Evolutionary conservation across 2,797 vertebrate genomes (phyloP), one percentile per base, ranked within the genome.

Genomic region (Tadarida brasiliensis): DNA sequence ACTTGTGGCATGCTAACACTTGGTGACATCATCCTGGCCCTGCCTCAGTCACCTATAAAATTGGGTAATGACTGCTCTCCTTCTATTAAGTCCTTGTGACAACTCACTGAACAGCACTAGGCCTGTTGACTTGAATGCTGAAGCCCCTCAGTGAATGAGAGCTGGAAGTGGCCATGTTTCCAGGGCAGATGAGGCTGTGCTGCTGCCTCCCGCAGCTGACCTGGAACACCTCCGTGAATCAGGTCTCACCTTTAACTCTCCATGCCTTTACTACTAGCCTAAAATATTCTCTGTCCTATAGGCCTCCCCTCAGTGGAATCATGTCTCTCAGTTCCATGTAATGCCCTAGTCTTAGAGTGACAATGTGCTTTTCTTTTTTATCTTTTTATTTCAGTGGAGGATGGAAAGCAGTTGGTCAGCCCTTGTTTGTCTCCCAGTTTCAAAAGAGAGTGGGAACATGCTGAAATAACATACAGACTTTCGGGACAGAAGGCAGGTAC

Each of bases 401-500:
- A 98, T 98, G 98, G 98, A 89, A 98, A 98, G 67, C 99, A 99
- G 90, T 98, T 99, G 96, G 91, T 99, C 97, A 99, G 99, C 94
- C 99, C 99, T 51, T 99, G 99, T 97, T 97, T 99, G 81, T 97
- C 99, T 94, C 98, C 99, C 28, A 98, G 98, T 84, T 99, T 98
- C 97, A 98, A 97, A 30, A 99, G 99, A 3, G 98, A 98, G 8
- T 99, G 99, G 99, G 98, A 99, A 0, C 99, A 99, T 0, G 98
- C 98, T 3, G 99, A 99, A n/a, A 96, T 99, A 49, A 73, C 97
- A 2, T 99, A 99, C 98, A 98, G 98, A 83, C 97, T 99, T 91
- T 99, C 98, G 90, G 99, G 99, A 73, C 99, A 99, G 98, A 99
- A 99, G 97, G 97, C 99, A 99, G 99, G 99, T 99, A 98, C 49